Evolutionary conservation across 2,888 invertebrate genomes (phyloP), one percentile per base, ranked within the genome.

Genomic region (Blastobasis lacticolella): DNA sequence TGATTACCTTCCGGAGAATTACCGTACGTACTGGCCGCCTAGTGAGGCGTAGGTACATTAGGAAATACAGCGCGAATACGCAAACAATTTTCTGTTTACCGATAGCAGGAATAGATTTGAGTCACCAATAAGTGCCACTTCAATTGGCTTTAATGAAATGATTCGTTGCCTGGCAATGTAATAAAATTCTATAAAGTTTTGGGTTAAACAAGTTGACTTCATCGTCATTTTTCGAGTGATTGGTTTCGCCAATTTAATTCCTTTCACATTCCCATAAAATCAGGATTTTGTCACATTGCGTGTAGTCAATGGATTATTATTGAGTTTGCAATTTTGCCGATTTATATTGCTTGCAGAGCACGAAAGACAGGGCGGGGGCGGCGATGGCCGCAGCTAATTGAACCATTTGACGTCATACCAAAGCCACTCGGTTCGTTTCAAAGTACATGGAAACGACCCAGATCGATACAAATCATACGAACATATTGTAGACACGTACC

Each of bases 81-180:
- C 36, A n/a, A 36, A 38, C 38, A 37, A 50, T 37, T 36, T 10
- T 37, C 6, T 9, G 3, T 10, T 42, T 45, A 45, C 40, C 49
- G 23, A 54, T 55, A 47, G 52, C 57, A 54, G 55, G 60, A 68
- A 71, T 68, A 69, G 61, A 47, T 40, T 51, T 77, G 81, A 80
- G 58, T 80, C 78, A 77, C 53, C 47, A 59, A 57, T 57, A 60
- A 56, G 43, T 55, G 49, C 52, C 53, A 58, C 57, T 61, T 62
- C 71, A 74, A 81, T 75, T 81, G 74, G 59, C 61, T 69, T 64
- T 69, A 81, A 78, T 79, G 63, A 75, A 73, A 76, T 69, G 69
- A 68, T 71, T 67, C 62, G 62, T 64, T 60, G 64, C 60, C 54
- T 59, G 56, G 57, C 60, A 55, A 57, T 61, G 62, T 60, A 62